A percentile compares a stretch with the other conserved stretches of the same genome.
These are phyloP conservation scores for Heteromyza rotundicornis DNA, from an alignment of 2,888 invertebrate genomes.

Conservation along the genomic window DNA sequence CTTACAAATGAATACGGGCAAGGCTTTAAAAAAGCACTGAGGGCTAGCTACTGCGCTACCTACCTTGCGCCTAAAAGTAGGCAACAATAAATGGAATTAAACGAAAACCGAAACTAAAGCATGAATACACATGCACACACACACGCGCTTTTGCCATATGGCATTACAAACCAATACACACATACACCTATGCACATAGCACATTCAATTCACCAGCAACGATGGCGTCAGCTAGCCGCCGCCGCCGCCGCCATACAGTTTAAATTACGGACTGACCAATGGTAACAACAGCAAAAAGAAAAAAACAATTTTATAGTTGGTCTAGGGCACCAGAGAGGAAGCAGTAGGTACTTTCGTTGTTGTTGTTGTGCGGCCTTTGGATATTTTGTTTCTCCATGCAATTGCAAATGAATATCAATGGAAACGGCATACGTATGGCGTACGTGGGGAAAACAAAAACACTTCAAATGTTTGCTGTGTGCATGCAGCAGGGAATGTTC, in stretches of 20 bases:
- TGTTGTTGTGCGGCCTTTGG: too few relatives aligned
- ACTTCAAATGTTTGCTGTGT: background rate
- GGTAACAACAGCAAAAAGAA: background rate
- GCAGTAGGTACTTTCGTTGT: too few relatives aligned
- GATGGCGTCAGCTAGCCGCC: slow-evolving; percentile 10
- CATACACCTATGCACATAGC: background rate
- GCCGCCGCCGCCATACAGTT: background rate
- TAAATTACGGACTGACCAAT: slow-evolving; percentile 12
- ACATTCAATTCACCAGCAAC: background rate
- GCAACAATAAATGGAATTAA: slow-evolving; percentile 54
- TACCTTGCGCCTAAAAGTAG: slow-evolving; percentile 46
- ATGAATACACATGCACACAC: background rate
- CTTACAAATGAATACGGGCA: slow-evolving; percentile 32
- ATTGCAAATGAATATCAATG: slow-evolving; percentile 37
- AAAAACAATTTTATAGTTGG: background rate
- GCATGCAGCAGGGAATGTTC: too few relatives aligned
- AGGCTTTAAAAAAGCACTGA: slow-evolving; percentile 42
- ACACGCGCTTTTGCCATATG: background rate
- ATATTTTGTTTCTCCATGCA: slow-evolving; percentile 30
- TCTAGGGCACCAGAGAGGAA: background rate
- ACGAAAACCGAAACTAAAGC: slow-evolving; percentile 39
- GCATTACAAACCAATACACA: background rate
- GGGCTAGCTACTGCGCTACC: too few relatives aligned
- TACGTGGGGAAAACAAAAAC: background rate
- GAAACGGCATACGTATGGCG: too few relatives aligned